These are phyloP conservation scores for Myxocyprinus asiaticus DNA, from an alignment of 2,113 vertebrate species.

Conservation along the genomic window DNA sequence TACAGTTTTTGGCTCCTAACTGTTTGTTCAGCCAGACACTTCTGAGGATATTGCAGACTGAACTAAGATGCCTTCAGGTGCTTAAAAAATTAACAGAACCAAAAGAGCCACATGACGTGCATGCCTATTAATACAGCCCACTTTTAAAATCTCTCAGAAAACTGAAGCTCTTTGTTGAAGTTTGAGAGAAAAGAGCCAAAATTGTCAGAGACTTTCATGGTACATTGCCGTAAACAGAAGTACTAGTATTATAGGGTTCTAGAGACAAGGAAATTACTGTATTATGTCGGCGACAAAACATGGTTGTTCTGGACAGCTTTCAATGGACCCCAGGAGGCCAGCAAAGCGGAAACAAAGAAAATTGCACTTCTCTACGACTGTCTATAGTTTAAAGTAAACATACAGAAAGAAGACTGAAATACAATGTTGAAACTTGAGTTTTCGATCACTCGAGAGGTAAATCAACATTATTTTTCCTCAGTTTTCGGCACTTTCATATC, in stretches of 20 bases:
- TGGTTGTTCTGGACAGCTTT: background rate
- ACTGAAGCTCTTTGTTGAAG: background rate
- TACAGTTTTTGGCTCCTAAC: background rate
- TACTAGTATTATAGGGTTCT: background rate
- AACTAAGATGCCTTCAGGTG: conserved; percentile 7
- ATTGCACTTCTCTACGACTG: background rate
- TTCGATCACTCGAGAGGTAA: no score
- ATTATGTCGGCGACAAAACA: no score
- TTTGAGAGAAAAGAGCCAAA: background rate
- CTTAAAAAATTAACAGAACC: conserved; percentile 9
- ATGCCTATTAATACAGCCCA: conserved; percentile 7
- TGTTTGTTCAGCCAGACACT: background rate
- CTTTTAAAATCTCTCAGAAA: conserved; percentile 14
- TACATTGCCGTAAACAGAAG: conserved; percentile 1
- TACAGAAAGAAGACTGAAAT: background rate
- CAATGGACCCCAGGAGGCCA: conserved; percentile 1
- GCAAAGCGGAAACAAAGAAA: conserved; percentile 13
- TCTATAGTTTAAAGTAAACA: conserved; percentile 15
- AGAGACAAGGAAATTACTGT: no score
- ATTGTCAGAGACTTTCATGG: conserved; percentile 2
- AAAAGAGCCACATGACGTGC: background rate
- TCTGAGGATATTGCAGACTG: background rate
- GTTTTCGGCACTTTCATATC: no score
- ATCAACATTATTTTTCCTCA: no score
- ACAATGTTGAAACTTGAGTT: no score